phyloP scores from a whole-genome alignment of 2,113 vertebrate species.

The Lophotis ruficrista region DNA sequence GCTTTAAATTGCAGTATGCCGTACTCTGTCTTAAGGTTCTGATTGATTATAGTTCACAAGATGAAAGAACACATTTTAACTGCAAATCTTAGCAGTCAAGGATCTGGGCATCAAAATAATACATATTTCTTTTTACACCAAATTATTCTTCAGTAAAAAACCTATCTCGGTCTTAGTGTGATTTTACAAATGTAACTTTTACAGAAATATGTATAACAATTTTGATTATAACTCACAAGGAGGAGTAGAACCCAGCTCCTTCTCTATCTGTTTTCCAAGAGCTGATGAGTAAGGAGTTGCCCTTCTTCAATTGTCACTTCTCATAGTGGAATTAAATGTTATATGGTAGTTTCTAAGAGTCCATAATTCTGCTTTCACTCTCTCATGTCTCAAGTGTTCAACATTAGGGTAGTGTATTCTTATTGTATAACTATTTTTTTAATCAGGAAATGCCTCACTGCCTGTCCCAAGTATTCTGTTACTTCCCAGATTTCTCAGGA shows the following conservation, averaged over 20 bases:
- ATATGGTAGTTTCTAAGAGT: neutral
- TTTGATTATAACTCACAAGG: neutral
- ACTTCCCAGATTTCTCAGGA: neutral
- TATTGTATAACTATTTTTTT: neutral
- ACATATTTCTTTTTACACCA: neutral
- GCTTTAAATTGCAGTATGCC: neutral
- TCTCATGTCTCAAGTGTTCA: neutral
- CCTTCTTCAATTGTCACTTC: neutral
- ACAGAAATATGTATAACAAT: neutral
- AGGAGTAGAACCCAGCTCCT: neutral
- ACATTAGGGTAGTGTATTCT: neutral
- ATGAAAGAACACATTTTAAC: neutral
- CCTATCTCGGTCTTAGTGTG: neutral
- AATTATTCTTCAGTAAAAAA: neutral
- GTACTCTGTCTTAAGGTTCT: neutral
- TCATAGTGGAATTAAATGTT: neutral
- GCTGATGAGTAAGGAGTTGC: neutral
- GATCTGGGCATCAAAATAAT: neutral
- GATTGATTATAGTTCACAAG: neutral
- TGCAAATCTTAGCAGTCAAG: neutral
- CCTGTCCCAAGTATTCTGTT: neutral
- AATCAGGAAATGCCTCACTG: neutral
- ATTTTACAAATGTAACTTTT: neutral
- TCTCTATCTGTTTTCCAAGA: neutral
- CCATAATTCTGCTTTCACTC: neutral